phyloP scores from a whole-genome alignment of 2,797 vertebrate species.

The Coluber constrictor region DNA sequence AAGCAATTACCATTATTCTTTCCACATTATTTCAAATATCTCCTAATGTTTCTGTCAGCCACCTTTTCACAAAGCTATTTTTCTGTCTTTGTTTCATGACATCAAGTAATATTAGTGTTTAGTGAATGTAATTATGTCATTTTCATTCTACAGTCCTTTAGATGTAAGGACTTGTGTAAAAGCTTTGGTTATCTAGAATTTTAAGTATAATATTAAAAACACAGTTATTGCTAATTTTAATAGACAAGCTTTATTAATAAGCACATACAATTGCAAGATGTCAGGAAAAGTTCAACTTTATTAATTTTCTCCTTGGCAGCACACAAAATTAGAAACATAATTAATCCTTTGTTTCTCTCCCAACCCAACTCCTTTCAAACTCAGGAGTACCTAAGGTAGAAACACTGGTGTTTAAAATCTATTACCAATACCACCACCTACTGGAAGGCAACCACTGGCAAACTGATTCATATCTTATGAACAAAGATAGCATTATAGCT shows the following conservation, averaged over 20 bases:
- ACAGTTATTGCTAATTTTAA: constrained; percentile 16
- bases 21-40: not conserved
- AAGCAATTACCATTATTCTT: not conserved
- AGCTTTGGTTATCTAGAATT: constrained; percentile 22
- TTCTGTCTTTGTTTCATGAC: not conserved
- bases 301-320: constrained; percentile 43
- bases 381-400: not conserved
- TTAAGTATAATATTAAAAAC: constrained; percentile 36
- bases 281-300: constrained; percentile 39
- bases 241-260: constrained; percentile 38
- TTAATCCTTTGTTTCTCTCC: constrained; percentile 30
- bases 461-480: not conserved
- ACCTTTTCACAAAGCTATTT: constrained; percentile 9
- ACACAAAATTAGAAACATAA: constrained; percentile 26
- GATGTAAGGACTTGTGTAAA: not conserved
- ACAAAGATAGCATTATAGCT: not conserved
- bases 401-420: not conserved
- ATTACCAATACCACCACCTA: not conserved
- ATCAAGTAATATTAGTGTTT: constrained; percentile 2
- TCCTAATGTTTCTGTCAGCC: not conserved
- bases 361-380: not conserved
- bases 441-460: not conserved
- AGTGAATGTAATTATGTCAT: not conserved
- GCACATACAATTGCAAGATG: constrained; percentile 18
- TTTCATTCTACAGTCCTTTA: not conserved